Conservation (phyloP, 37 sponge, comb jelly and placozoan genomes). For the Chondrilla cf. caribensis region DNA sequence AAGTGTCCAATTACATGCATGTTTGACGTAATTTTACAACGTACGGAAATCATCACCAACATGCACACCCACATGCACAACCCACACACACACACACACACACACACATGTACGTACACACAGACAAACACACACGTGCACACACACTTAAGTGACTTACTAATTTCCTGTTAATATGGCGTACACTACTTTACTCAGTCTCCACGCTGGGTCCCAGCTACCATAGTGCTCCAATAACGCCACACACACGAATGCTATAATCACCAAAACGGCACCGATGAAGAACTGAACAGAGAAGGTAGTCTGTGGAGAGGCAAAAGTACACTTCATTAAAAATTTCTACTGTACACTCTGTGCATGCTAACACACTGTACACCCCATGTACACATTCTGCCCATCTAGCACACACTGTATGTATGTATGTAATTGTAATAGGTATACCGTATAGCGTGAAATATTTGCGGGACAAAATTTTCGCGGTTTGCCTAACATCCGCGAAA, state of each 20-base stretch:
- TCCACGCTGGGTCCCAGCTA: slow-evolving; percentile 77
- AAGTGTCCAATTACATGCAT: too few relatives aligned
- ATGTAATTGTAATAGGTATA: too few relatives aligned
- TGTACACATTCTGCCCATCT: not conserved
- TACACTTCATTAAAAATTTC: not conserved
- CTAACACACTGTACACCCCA: not conserved
- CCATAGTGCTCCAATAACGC: slow-evolving; percentile 62
- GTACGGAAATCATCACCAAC: too few relatives aligned
- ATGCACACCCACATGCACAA: too few relatives aligned
- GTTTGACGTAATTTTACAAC: too few relatives aligned
- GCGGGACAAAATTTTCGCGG: too few relatives aligned
- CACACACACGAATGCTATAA: slow-evolving; percentile 61
- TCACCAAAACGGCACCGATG: slow-evolving; percentile 47
- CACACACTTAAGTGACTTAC: not conserved
- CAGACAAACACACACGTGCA: not conserved
- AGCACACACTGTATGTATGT: too few relatives aligned
- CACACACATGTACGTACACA: not conserved
- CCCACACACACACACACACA: not conserved
- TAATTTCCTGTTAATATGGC: not conserved
- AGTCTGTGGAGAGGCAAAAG: slow-evolving; percentile 31
- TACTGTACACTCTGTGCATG: not conserved
- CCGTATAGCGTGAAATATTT: too few relatives aligned
- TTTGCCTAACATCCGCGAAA: too few relatives aligned
- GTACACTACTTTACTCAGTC: not conserved
- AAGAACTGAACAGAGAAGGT: slow-evolving; percentile 50